A percentile compares a stretch with the other conserved stretches of the same genome.
phyloP scores from a whole-genome alignment of 2,797 vertebrate species.

The Galagoides demidoff region DNA sequence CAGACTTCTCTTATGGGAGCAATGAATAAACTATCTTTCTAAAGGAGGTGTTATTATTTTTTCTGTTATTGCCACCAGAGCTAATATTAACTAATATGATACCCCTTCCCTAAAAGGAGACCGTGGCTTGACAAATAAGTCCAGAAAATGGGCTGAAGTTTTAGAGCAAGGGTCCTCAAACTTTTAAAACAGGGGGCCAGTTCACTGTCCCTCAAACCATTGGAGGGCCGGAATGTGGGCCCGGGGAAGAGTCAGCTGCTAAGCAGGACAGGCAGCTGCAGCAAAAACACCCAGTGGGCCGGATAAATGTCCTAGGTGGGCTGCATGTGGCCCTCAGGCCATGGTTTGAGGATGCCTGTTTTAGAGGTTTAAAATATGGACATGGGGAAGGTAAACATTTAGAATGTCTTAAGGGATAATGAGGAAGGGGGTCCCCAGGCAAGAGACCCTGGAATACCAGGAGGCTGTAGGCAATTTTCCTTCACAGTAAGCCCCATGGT shows the following conservation, averaged over 20 bases:
- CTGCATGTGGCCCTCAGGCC: too few relatives aligned
- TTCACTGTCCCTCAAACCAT: too few relatives aligned
- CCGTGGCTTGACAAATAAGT: constrained; percentile 34
- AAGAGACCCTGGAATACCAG: neutral
- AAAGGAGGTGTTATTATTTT: neutral
- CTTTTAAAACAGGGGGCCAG: too few relatives aligned
- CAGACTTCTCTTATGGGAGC: constrained; percentile 17
- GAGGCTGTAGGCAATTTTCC: neutral
- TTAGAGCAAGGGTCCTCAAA: neutral
- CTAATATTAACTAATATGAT: neutral
- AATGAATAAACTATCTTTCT: constrained; percentile 13
- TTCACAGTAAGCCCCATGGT: neutral
- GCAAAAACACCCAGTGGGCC: too few relatives aligned
- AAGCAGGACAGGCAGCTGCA: too few relatives aligned
- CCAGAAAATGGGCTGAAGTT: neutral
- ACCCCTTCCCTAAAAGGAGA: neutral
- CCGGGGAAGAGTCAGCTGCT: too few relatives aligned
- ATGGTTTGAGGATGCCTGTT: neutral
- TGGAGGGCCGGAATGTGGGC: too few relatives aligned
- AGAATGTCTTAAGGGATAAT: neutral
- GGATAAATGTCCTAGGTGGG: too few relatives aligned
- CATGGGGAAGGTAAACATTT: neutral
- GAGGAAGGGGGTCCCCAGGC: neutral
- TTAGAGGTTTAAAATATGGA: constrained; percentile 37
- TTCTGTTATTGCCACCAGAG: constrained; percentile 35